These are phyloP conservation scores for Trissonchulus latispiculum DNA, from an alignment of 2,888 invertebrate genomes.

Conservation along the genomic window DNA sequence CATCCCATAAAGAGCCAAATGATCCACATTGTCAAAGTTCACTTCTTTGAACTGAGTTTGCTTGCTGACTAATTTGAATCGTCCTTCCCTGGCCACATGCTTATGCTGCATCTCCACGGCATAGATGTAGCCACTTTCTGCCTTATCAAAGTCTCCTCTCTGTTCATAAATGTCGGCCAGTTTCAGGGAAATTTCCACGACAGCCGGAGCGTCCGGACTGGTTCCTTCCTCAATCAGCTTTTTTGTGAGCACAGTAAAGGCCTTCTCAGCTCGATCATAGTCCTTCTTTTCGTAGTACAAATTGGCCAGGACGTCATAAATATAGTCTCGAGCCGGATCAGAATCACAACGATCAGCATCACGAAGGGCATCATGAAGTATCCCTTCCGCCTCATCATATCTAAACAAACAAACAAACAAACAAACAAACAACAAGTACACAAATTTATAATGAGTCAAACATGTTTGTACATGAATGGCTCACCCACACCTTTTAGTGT, in stretches of 20 bases:
- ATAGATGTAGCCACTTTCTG: conserved; percentile 71
- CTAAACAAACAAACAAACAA: no score
- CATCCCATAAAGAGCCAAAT: conserved; percentile 62
- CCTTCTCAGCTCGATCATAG: conserved; percentile 67
- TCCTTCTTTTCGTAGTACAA: conserved; percentile 68
- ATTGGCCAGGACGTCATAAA: conserved; percentile 86
- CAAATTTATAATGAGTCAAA: no score
- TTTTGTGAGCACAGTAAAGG: conserved; percentile 57
- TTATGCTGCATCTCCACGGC: conserved; percentile 61
- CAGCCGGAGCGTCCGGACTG: conserved; percentile 63
- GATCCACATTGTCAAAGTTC: conserved; percentile 25
- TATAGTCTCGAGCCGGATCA: conserved; percentile 61
- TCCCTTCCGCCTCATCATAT: conserved; percentile 63
- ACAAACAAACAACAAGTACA: no score
- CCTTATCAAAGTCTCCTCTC: conserved; percentile 52
- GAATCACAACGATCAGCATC: conserved; percentile 65
- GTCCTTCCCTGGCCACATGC: background rate
- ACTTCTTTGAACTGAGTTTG: background rate
- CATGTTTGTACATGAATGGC: no score
- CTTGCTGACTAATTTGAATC: background rate
- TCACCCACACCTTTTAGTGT: no score
- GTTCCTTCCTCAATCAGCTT: conserved; percentile 60
- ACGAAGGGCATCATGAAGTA: conserved; percentile 75
- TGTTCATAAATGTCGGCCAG: conserved; percentile 62
- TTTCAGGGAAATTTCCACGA: conserved; percentile 77